Conservation (phyloP, 2,888 invertebrate genomes). For the Pristionchus fissidentatus region DNA sequence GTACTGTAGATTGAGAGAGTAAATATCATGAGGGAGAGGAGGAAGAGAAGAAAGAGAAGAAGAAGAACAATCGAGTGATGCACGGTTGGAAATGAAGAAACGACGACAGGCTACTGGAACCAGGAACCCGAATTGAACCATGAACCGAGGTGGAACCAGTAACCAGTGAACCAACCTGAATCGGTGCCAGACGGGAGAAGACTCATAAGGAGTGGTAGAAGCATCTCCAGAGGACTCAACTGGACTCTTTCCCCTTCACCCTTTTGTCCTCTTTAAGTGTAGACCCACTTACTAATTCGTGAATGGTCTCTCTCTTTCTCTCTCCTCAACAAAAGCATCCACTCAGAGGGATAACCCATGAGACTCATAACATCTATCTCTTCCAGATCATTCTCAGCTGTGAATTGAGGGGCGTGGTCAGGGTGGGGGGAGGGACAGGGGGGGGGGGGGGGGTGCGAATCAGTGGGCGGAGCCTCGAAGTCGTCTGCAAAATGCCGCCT, state of each 20-base stretch:
- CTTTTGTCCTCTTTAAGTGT: slow-evolving; percentile 19
- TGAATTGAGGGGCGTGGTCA: neutral
- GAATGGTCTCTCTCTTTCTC: neutral
- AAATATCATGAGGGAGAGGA: neutral
- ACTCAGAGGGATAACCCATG: neutral
- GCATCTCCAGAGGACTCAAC: neutral
- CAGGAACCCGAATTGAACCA: neutral
- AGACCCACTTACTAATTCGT: slow-evolving; percentile 35
- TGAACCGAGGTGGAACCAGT: neutral
- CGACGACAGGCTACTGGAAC: slow-evolving; percentile 34
- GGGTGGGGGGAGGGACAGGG: neutral
- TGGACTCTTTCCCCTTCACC: neutral
- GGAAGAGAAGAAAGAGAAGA: slow-evolving; percentile 28
- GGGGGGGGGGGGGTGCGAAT: neutral
- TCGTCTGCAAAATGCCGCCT: neutral
- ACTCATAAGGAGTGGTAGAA: neutral
- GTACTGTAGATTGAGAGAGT: slow-evolving; percentile 17
- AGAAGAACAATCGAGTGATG: slow-evolving; percentile 34
- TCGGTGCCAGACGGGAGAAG: neutral
- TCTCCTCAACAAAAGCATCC: neutral
- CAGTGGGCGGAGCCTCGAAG: slow-evolving; percentile 1
- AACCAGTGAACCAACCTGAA: no score
- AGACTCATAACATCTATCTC: neutral
- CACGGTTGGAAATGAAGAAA: slow-evolving; percentile 37
- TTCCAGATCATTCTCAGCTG: neutral